These are phyloP conservation scores for Drosophila murphyi DNA, from an alignment of 1,140 invertebrate genomes.

Conservation along the genomic window DNA sequence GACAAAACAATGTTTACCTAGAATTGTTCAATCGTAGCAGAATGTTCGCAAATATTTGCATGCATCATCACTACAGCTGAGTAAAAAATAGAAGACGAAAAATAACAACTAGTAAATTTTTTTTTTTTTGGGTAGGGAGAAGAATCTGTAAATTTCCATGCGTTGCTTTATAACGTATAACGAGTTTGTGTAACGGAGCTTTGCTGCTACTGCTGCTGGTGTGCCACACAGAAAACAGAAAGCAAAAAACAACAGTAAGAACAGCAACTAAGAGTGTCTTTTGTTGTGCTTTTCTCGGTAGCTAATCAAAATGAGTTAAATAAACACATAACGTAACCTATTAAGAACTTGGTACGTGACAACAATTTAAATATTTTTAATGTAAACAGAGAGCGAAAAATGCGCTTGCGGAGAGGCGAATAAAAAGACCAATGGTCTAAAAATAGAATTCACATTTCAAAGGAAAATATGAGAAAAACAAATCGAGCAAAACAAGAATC, in stretches of 20 bases:
- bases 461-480: conserved; percentile 73
- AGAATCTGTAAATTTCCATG: not conserved
- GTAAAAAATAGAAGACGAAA: conserved; percentile 34
- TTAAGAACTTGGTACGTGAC: conserved; percentile 83
- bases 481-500: conserved; percentile 52
- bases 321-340: conserved; percentile 84
- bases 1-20: not conserved
- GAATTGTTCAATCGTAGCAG: not conserved
- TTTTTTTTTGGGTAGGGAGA: not conserved
- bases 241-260: conserved; percentile 5
- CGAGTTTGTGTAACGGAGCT: conserved; percentile 4
- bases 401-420: conserved; percentile 32
- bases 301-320: conserved; percentile 83
- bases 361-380: conserved; percentile 83
- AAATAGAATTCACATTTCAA: conserved; percentile 75
- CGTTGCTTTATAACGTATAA: not conserved
- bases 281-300: conserved; percentile 68
- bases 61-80: conserved; percentile 55
- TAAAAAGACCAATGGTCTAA: conserved; percentile 46
- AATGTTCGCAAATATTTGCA: too few relatives aligned
- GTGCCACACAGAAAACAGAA: conserved; percentile 3
- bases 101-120: too few relatives aligned
- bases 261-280: conserved; percentile 39
- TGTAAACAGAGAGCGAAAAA: conserved; percentile 74
- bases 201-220: not conserved